These are phyloP conservation scores for Tanytarsus gracilentus DNA, from an alignment of 2,888 invertebrate species.

Conservation along the genomic window DNA sequence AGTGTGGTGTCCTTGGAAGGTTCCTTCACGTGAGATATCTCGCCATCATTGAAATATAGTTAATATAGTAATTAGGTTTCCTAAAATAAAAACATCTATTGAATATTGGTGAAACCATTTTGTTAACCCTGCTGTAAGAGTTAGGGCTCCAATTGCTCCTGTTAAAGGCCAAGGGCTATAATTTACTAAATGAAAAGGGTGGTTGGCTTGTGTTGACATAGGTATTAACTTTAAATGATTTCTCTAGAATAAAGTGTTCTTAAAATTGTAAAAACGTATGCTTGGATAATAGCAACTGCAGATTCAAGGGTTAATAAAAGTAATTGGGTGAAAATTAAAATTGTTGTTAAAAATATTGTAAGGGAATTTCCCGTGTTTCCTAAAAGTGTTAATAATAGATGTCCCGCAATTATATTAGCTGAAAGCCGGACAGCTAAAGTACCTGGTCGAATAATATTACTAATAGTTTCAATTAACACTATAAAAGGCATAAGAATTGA, in stretches of 20 bases:
- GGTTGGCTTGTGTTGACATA: conserved; percentile 50
- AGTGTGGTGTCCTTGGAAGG: conserved; percentile 57
- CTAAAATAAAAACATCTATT: conserved; percentile 47
- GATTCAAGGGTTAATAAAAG: conserved; percentile 46
- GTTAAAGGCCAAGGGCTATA: conserved; percentile 56
- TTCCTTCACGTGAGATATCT: conserved; percentile 58
- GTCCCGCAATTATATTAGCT: conserved; percentile 70
- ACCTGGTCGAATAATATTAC: conserved; percentile 60
- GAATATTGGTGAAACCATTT: conserved; percentile 55
- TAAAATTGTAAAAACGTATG: conserved; percentile 54
- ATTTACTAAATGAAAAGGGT: conserved; percentile 57
- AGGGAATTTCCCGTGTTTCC: conserved; percentile 42
- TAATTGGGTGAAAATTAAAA: conserved; percentile 42
- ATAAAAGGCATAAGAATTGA: conserved; percentile 58
- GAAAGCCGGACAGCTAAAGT: conserved; percentile 61
- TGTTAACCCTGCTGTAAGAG: conserved; percentile 48
- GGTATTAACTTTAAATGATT: conserved; percentile 50
- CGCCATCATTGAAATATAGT: conserved; percentile 61
- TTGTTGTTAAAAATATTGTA: conserved; percentile 33
- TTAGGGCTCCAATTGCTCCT: conserved; percentile 51
- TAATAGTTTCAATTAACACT: conserved; percentile 65
- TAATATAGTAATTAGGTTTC: conserved; percentile 42
- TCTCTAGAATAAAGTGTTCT: conserved; percentile 59
- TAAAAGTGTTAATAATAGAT: conserved; percentile 55
- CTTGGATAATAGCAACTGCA: conserved; percentile 50